Base-by-base conservation (phyloP, 2,113 vertebrate genomes). In the Henicopernis longicauda region DNA sequence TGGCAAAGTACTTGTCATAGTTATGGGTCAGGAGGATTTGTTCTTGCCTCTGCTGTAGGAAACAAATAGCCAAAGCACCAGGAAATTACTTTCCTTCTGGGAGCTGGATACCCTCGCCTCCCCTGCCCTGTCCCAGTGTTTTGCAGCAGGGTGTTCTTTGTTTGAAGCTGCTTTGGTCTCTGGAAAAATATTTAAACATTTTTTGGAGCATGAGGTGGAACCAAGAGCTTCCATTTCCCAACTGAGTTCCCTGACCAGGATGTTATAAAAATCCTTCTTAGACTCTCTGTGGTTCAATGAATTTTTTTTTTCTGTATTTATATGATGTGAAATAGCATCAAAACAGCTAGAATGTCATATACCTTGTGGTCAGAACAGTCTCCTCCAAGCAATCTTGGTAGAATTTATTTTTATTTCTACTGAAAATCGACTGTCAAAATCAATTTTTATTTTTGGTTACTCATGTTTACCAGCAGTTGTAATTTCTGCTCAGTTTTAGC, bases 341-440 rank as follows among this genome's bases (percentile, higher is more conserved):
- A 67, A 93, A 21, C 36, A 82, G 8, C 36, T 73, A n/a, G 31
- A 83, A 45, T 69, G 27, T 61, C 25, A 13, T 61, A 72, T 25
- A 58, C 27, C 31, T 73, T 90, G 71, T 65, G 66, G 16, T 86
- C 92, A 80, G 49, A 80, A 40, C 25, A 82, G 62, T 62, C 45
- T 90, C 15, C 19, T 82, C 50, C 2, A 1, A 90, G 47, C 19
- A 72, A 25, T 52, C 65, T 79, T 65, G 27, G 40, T 76, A 91
- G 70, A 90, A 91, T 72, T 92, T 86, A 57, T 71, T 93, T 90
- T 91, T 91, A 86, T 95, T 95, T 95, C 61, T 82, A 32, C 57
- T 69, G 74, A 89, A 87, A 93, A 87, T 76, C 34, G 10, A 11
- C 13, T 14, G 84, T 84, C n/a, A 91, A 85, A 89, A 87, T 89